These are phyloP conservation scores for Thalassophryne amazonica DNA, from an alignment of 2,797 vertebrate species.

Conservation along the genomic window DNA sequence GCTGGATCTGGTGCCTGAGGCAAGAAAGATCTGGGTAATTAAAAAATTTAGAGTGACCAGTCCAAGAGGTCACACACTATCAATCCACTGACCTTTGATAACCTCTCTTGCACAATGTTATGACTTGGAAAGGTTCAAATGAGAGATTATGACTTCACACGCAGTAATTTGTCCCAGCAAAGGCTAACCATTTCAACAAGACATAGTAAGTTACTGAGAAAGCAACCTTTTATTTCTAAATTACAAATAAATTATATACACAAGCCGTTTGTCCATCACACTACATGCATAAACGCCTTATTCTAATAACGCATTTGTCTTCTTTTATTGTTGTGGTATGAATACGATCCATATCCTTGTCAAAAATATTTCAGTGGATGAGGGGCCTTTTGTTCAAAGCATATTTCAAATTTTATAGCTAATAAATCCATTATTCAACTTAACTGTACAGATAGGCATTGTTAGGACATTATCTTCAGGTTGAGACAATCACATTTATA, in stretches of 20 bases:
- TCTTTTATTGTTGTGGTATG: not conserved
- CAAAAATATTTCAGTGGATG: not conserved
- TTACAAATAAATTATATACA: not conserved
- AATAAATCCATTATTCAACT: not conserved
- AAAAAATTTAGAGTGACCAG: slow-evolving; percentile 60
- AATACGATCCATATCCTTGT: not conserved
- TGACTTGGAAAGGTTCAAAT: not conserved
- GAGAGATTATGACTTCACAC: not conserved
- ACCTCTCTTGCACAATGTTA: slow-evolving; percentile 33
- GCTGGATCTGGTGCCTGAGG: slow-evolving; percentile 74
- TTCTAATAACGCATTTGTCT: slow-evolving; percentile 17
- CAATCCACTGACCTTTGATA: slow-evolving; percentile 25
- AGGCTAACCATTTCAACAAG: not conserved
- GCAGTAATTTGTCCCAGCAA: slow-evolving; percentile 8
- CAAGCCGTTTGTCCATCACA: not conserved
- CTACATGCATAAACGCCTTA: not conserved
- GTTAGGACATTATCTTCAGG: slow-evolving; percentile 4
- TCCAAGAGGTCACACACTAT: slow-evolving; percentile 42
- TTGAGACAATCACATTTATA: not conserved
- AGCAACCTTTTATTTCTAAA: not conserved
- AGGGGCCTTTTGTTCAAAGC: not conserved
- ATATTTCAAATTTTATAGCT: not conserved
- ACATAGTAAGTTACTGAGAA: not conserved
- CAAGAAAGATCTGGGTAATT: slow-evolving; percentile 73
- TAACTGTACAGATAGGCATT: not conserved